Evolutionary conservation across 2,888 invertebrate species (phyloP).

Genomic region (Odontocolon sp.): DNA sequence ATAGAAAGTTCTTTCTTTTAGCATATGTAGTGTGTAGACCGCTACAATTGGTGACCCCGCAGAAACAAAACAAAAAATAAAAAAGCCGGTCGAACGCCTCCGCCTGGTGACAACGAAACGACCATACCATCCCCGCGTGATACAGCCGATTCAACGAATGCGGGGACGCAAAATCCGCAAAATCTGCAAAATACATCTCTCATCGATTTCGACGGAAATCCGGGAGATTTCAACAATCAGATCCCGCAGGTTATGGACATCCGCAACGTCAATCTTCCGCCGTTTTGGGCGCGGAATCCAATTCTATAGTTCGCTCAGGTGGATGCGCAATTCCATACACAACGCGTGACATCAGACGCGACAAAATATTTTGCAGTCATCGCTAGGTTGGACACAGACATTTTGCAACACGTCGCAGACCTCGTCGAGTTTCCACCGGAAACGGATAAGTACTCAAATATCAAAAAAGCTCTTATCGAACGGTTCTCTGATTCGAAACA

Average conservation of each 20-base stretch:
- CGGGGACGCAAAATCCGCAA: neutral
- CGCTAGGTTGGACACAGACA: conserved; percentile 26
- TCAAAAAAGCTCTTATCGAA: conserved; percentile 32
- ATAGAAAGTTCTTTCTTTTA: too few species aligned
- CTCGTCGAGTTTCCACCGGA: conserved; percentile 32
- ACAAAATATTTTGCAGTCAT: conserved; percentile 46
- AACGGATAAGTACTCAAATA: conserved; percentile 47
- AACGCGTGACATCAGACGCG: conserved; percentile 35
- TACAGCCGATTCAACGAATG: neutral
- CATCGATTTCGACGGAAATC: conserved; percentile 1
- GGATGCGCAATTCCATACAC: conserved; percentile 49
- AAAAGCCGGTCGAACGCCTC: too few species aligned
- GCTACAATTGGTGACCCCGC: too few species aligned
- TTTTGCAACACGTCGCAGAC: conserved; percentile 47
- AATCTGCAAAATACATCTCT: neutral
- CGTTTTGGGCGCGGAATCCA: conserved; percentile 44
- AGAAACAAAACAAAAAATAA: too few species aligned
- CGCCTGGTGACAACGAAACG: neutral
- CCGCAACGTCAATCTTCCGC: conserved; percentile 33
- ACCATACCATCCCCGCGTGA: neutral
- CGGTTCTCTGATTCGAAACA: conserved; percentile 29
- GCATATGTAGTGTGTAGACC: too few species aligned
- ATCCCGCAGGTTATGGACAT: neutral
- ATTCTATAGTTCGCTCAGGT: conserved; percentile 54
- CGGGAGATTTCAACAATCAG: neutral